Conservation (phyloP, 2,888 invertebrate species). For the Pimpla rufipes region DNA sequence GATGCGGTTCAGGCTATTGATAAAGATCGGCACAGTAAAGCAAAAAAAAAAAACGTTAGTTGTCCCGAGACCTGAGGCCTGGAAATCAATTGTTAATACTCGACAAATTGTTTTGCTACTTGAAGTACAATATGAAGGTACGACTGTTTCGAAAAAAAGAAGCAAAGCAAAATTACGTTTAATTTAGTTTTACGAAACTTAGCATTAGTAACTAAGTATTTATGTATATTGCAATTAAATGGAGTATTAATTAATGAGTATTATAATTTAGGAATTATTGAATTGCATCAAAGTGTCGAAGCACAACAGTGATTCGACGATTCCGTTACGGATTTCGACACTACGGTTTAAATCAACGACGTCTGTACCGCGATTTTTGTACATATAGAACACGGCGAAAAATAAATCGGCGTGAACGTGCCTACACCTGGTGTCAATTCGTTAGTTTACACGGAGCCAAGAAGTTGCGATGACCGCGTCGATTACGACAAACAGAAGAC, state of each 20-base stretch:
- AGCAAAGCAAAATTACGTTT: background rate
- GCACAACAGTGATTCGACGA: background rate
- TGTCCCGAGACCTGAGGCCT: no score
- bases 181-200: background rate
- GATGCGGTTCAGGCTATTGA: no score
- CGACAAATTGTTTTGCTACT: no score
- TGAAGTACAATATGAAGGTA: no score
- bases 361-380: background rate
- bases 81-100: no score
- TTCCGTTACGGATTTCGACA: background rate
- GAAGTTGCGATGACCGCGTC: background rate
- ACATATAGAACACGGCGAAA: background rate
- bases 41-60: no score
- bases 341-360: background rate
- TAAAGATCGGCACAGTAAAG: no score
- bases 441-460: background rate
- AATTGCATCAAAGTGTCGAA: conserved; percentile 2
- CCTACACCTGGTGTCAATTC: background rate
- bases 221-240: conserved; percentile 30
- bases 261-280: no score
- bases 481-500: conserved; percentile 28
- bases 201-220: conserved; percentile 5
- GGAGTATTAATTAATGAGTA: background rate
- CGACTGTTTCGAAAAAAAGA: background rate
- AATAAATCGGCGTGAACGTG: conserved; percentile 1